These are phyloP conservation scores for Manis pentadactyla DNA, from an alignment of 2,797 vertebrate species.

Conservation along the genomic window DNA sequence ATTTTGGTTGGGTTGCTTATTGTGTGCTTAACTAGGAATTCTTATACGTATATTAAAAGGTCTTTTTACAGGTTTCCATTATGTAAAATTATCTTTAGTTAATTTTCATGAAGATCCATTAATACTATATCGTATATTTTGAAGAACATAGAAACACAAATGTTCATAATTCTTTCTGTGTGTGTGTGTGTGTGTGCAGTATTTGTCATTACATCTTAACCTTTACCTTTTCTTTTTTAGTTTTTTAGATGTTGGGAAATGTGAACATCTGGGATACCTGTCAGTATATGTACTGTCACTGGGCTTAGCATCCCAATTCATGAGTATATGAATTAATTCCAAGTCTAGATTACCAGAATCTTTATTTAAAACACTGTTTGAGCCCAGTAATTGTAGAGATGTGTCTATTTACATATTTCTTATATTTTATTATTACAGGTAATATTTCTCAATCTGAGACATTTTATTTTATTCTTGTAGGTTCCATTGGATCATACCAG, in stretches of 20 bases:
- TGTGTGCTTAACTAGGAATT: constrained; percentile 49
- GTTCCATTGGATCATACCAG: constrained; percentile 93
- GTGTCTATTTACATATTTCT: neutral
- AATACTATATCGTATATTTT: constrained; percentile 33
- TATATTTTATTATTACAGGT: constrained; percentile 38
- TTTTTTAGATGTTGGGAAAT: constrained; percentile 31
- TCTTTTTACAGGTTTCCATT: constrained; percentile 36
- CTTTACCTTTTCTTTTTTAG: neutral
- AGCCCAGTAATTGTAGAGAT: neutral
- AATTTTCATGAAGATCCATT: constrained; percentile 54
- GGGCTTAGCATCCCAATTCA: neutral
- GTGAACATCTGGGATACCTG: neutral
- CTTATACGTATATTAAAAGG: constrained; percentile 34
- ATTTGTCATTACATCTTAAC: constrained; percentile 1
- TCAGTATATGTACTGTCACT: neutral
- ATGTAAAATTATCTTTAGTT: constrained; percentile 33
- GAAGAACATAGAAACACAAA: neutral
- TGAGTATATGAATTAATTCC: constrained; percentile 24
- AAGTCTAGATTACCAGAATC: neutral
- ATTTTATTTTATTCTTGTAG: constrained; percentile 83
- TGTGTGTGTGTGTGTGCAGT: neutral
- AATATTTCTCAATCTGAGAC: constrained; percentile 28
- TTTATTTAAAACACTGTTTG: constrained; percentile 45
- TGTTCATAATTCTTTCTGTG: neutral
- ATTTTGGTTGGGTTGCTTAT: constrained; percentile 31